Evolutionary conservation across 1,140 invertebrate genomes (phyloP), one percentile per base, ranked within the genome.

Genomic region (Ips typographus): DNA sequence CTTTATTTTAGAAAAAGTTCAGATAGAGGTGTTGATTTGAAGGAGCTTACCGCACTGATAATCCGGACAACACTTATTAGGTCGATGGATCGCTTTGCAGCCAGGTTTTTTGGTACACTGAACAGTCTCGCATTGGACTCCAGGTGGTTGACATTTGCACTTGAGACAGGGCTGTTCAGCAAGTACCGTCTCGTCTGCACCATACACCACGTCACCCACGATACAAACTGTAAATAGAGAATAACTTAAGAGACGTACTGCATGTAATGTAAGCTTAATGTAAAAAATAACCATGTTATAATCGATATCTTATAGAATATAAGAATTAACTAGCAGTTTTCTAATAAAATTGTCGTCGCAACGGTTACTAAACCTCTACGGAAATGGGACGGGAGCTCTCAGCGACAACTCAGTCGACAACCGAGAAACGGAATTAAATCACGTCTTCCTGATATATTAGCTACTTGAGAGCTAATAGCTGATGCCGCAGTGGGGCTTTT

Each of bases 41-140:
- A 22, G 22, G 0, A 22, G 22, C 83, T 85, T 83, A 91, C 90
- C 90, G 77, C 91, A 92, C 81, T 91, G 87, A 78, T 91, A 92
- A 71, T 89, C 88, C 8, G 90, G 90, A 78, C 91, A 92, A 78
- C 91, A 92, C 72, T 89, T 85, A 76, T 90, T 89, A 7, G 88
- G 84, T 64, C 86, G 83, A 76, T 91, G 87, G 68, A 92, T 85
- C 22, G 88, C 89, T 76, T 87, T 87, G 81, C 90, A 92, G 72
- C 89, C 90, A 2, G 87, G 82, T 44, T 88, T 86, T 65, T 86
- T 84, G 75, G 87, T 83, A 77, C 89, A 91, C 70, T 82, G 82
- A 68, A 84, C 83, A 41, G 84, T 83, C 38, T 84, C 82, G 75
- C 88, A 89, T 22, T 81, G 78, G 64, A 89, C 85, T 71, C 83